Base-by-base conservation (phyloP, 2,797 vertebrate genomes). In the Glossophaga mutica region DNA sequence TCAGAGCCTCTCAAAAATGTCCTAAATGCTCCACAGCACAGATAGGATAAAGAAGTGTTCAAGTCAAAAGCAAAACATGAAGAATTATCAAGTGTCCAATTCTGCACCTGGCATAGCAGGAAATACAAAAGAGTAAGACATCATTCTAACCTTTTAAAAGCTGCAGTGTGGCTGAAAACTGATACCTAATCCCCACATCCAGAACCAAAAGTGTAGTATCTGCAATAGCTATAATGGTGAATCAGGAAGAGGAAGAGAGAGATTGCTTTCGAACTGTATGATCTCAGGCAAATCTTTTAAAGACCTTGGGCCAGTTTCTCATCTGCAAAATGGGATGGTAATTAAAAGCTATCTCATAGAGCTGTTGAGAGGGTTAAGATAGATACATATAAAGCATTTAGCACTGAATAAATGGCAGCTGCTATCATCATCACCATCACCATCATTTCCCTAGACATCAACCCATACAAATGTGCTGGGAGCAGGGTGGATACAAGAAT, bases 251-350 rank as follows among this genome's bases (percentile, higher is more conserved):
- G 48, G n/a, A 19, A 22, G 3, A 50, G 52, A 37, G 32, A 85
- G 26, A 67, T 5, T 37, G 59, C 44, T 83, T 93, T 65, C 48
- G 32, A 87, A 39, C 34, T 68, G 2, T 79, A 29, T 39, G 77
- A 83, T 50, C 78, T 89, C 86, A 76, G 46, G 34, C 50, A 70
- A 94, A 48, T 48, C 50, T 90, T 90, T 89, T 81, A 11, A 86
- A 83, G 44, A 94, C 29, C 26, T 42, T 10, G 34, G 93, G 57
- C 18, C 83, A 83, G 50, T 62, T 90, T 68, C 62, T 78, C 92
- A 94, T 55, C n/a, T 96, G 77, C 37, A 96, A 94, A 95, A 89
- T 94, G 65, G 95, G 42, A 52, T 7, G 55, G 78, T 55, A 65
- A 85, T 74, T 84, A 94, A 89, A 77, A 94, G 44, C 21, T 65